These are phyloP conservation scores for Rugalucina vietnamica DNA, from an alignment of 2,888 invertebrate species.

Conservation along the genomic window DNA sequence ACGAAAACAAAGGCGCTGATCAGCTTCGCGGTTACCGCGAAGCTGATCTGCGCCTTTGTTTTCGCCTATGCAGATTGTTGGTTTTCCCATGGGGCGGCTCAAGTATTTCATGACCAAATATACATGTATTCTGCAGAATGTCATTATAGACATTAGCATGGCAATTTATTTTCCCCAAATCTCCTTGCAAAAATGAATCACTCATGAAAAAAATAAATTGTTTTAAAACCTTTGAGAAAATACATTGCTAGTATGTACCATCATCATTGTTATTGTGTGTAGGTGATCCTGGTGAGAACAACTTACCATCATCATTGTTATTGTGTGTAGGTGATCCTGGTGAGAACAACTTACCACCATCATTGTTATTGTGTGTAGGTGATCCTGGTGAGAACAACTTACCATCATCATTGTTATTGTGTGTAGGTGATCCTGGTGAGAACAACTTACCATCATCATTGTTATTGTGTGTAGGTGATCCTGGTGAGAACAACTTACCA, in stretches of 20 bases:
- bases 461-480: background rate
- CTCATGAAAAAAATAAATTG: too few relatives aligned
- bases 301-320: background rate
- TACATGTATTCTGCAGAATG: too few relatives aligned
- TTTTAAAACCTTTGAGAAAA: too few relatives aligned
- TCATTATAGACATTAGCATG: too few relatives aligned
- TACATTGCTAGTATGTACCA: background rate
- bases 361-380: background rate
- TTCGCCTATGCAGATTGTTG: too few relatives aligned
- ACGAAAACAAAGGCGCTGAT: too few relatives aligned
- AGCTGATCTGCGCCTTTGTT: too few relatives aligned
- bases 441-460: background rate
- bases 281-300: background rate
- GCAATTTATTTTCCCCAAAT: too few relatives aligned
- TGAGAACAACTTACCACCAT: background rate
- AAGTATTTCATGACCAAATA: too few relatives aligned
- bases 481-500: background rate
- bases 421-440: background rate
- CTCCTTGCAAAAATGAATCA: too few relatives aligned
- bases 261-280: background rate
- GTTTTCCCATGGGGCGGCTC: too few relatives aligned
- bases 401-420: background rate
- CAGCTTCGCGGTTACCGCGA: too few relatives aligned
- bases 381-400: background rate
- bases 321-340: background rate